Base-by-base conservation (phyloP, 2,888 invertebrate genomes). In the Apamea crenata region DNA sequence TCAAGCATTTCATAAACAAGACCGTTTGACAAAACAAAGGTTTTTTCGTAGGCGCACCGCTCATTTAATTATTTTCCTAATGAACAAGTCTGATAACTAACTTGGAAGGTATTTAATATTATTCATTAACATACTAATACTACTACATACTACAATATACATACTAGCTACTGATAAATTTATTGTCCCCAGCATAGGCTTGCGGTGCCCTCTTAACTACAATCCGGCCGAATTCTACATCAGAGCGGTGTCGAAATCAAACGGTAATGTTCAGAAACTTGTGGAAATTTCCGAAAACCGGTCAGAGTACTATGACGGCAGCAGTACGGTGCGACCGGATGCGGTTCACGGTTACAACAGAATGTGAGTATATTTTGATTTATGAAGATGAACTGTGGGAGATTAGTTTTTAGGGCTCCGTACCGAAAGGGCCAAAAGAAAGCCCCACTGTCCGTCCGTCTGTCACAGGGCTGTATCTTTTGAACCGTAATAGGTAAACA, bases 221-320 rank as follows among this genome's bases (percentile, higher is more conserved):
- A 99, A 99, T 93, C 98, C 98, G 8, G 98, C 99, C 0, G 99
- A 99, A 94, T 98, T 98, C 94, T 98, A 98, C 94, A 98, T 99
- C n/a, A 95, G 93, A 80, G 93, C 93, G 0, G 93, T 97, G n/a
- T 96, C 96, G 1, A 86, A 88, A 76, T 87, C 87, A 53, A 90
- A 77, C 47, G 83, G 63, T 29, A 80, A 88, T 32, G 79, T 91
- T 12, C 88, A 92, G 53, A 92, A 88, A 85, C 88, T 95, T 5
- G 82, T 92, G 88, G 92, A 94, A 88, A 91, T 88, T 69, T 90
- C 92, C 85, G 84, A 88, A 56, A 85, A 89, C 77, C 88, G 89
- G 83, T 88, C 82, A 75, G 78, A 77, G 21, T 78, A 79, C 67
- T 87, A 78, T 65, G 82, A 89, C 4, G 83, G 77, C 78, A 91